Evolutionary conservation across 2,888 invertebrate species (phyloP).

Genomic region (Thymelicus acteon): DNA sequence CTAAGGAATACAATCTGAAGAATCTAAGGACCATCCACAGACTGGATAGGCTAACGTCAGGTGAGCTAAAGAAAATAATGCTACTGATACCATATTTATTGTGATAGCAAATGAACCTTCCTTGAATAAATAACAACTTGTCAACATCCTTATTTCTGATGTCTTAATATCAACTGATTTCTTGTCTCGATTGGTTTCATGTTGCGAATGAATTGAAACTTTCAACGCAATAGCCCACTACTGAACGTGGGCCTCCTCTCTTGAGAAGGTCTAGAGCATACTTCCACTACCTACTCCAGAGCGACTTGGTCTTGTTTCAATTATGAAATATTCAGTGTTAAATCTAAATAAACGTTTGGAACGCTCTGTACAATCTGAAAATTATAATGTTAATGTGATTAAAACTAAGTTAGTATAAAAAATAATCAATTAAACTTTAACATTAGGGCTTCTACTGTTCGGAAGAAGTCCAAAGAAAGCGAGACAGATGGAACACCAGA

Average conservation of each 20-base stretch:
- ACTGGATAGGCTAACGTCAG: conserved; percentile 98
- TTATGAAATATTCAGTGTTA: no score
- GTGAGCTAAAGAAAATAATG: conserved; percentile 59
- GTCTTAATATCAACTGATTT: not conserved
- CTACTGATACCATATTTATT: conserved; percentile 6
- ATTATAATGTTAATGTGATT: no score
- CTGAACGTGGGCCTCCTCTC: no score
- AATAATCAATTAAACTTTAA: conserved; percentile 29
- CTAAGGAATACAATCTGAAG: conserved; percentile 97
- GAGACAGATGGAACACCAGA: conserved; percentile 97
- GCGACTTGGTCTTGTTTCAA: no score
- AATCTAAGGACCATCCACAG: conserved; percentile 97
- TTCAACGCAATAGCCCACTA: no score
- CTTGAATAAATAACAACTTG: not conserved
- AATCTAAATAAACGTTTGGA: no score
- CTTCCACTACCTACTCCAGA: no score
- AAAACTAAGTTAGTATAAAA: not conserved
- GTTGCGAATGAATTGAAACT: no score
- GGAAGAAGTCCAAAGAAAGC: conserved; percentile 97
- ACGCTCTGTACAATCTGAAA: no score
- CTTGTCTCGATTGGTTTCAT: no score
- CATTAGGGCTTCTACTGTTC: conserved; percentile 91
- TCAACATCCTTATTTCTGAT: not conserved
- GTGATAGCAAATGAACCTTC: conserved; percentile 7
- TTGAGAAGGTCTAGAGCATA: no score